A percentile compares a stretch with the other conserved stretches of the same genome.
Conservation (phyloP, 1,140 invertebrate species). For the Sogatella furcifera region DNA sequence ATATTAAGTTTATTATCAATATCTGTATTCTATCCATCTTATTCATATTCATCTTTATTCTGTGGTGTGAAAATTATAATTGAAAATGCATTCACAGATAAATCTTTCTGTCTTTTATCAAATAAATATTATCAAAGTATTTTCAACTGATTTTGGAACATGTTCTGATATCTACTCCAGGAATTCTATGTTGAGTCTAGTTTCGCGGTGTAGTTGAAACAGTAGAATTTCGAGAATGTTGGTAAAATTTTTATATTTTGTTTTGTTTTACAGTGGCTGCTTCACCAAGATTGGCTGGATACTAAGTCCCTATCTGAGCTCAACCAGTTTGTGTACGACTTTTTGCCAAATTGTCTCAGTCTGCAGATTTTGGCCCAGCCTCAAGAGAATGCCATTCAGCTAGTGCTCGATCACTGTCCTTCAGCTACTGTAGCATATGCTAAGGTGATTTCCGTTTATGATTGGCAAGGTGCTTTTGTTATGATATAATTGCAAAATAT, state of each 20-base stretch:
- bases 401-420: slow-evolving; percentile 41
- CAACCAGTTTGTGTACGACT: slow-evolving; percentile 24
- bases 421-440: slow-evolving; percentile 43
- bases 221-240: no score
- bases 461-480: background rate
- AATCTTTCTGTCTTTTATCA: no score
- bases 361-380: slow-evolving; percentile 24
- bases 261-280: slow-evolving; percentile 22
- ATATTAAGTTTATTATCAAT: no score
- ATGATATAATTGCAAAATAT: background rate
- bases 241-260: background rate
- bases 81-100: no score
- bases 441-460: slow-evolving; percentile 34
- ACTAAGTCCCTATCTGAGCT: slow-evolving; percentile 21
- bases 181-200: no score
- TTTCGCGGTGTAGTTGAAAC: no score
- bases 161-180: no score
- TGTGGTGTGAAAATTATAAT: no score
- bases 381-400: slow-evolving; percentile 17
- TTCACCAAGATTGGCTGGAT: slow-evolving; percentile 23
- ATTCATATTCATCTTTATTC: no score
- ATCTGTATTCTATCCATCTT: no score
- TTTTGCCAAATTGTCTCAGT: slow-evolving; percentile 23
- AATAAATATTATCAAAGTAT: no score
- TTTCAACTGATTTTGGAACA: no score